Evolutionary conservation across 1,140 invertebrate genomes (phyloP), one percentile per base, ranked within the genome.

Genomic region (Eurytemora carolleeae): DNA sequence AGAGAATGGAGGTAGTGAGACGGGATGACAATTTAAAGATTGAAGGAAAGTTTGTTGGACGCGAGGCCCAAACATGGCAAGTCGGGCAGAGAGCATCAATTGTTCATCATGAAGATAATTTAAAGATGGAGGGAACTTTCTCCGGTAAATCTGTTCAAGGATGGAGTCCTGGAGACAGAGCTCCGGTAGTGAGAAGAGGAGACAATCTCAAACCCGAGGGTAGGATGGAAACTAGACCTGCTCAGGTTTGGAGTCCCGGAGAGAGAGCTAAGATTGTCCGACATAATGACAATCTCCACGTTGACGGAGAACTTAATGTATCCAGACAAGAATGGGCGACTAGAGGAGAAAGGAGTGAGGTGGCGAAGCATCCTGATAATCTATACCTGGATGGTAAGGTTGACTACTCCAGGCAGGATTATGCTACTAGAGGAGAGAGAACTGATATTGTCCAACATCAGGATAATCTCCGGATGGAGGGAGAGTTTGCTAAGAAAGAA

Each of bases 41-140:
- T 2, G 82, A 83, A 68, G 82, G 82, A 19, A 77, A 81, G 66
- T 68, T 84, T 57, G 64, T 62, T n/a, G 64, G 64, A 12, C 62
- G 58, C 53, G 23, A 57, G 1, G 26, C 18, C 18, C 26, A 23
- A 2, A 55, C 61, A 26, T 61, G 53, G 18, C 22, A 54, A 24
- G 26, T 17, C 18, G 57, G 57, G 3, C 24, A 58, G 20, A 58
- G 57, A 24, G 72, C 70, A 1, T 65, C 70, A 2, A 65, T 74
- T 20, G 70, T 72, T n/a, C 68, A 66, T 62, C 67, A 78, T 64
- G 65, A 71, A 64, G 76, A 78, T 64, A 80, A 81, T 66, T 68
- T 83, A 0, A 71, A 71, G 64, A 72, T 74, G 31, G 77, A 80
- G 68, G 79, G 79, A 3, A 78, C 81, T 75, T 68, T 66, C 44